These are phyloP conservation scores for Tachina fera DNA, from an alignment of 2,888 invertebrate genomes.

Conservation along the genomic window DNA sequence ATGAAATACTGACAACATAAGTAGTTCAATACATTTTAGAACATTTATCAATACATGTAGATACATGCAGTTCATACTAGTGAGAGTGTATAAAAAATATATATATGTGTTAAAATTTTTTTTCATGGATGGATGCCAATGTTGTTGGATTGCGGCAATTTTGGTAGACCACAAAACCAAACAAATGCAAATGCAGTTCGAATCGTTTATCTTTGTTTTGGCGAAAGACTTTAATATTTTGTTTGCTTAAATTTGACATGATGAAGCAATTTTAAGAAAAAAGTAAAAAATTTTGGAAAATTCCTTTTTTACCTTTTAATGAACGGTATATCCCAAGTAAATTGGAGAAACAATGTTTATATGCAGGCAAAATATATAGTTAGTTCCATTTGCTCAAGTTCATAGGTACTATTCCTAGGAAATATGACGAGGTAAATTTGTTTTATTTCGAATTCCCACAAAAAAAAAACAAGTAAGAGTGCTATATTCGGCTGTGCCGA, in stretches of 20 bases:
- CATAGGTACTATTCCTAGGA: too few species aligned
- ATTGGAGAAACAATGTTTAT: too few species aligned
- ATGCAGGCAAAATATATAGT: too few species aligned
- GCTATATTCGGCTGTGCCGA: too few species aligned
- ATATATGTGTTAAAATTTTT: conserved; percentile 10
- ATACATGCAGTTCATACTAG: background rate
- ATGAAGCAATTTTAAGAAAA: conserved; percentile 5
- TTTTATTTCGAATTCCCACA: too few species aligned
- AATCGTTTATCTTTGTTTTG: conserved; percentile 6
- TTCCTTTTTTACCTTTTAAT: too few species aligned
- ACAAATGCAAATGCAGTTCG: conserved; percentile 58
- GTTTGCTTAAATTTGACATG: conserved; percentile 66
- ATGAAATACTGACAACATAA: background rate
- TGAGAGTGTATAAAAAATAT: conserved; percentile 9
- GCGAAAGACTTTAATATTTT: conserved; percentile 26
- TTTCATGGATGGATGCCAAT: conserved; percentile 54
- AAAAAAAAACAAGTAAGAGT: too few species aligned
- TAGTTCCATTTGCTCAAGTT: too few species aligned
- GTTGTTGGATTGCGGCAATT: conserved; percentile 65
- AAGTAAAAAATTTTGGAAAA: too few species aligned
- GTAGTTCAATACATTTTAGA: background rate
- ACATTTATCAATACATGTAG: background rate
- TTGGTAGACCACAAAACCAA: conserved; percentile 64
- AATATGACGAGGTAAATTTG: too few species aligned
- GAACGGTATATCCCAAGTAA: too few species aligned